phyloP scores from a whole-genome alignment of 2,888 invertebrate species.

The Idaea straminata region DNA sequence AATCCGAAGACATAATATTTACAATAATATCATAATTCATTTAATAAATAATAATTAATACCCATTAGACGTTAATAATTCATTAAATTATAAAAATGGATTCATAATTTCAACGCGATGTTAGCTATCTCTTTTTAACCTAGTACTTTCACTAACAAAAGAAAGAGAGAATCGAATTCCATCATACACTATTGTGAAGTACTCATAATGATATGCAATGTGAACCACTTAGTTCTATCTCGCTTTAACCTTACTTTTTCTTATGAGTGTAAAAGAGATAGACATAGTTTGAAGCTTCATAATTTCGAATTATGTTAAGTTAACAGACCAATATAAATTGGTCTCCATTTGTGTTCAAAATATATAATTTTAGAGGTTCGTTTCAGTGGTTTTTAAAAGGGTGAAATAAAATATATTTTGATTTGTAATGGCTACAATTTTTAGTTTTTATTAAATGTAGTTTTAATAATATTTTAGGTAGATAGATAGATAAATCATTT shows the following conservation, averaged over 20 bases:
- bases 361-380: conserved; percentile 16
- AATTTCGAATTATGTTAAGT: conserved; percentile 31
- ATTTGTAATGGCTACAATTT: no score
- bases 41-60: conserved; percentile 17
- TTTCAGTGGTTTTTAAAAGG: conserved; percentile 6
- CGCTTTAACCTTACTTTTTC: conserved; percentile 14
- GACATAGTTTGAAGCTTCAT: conserved; percentile 22
- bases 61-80: conserved; percentile 34
- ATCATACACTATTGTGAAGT: conserved; percentile 22
- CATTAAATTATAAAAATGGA: conserved; percentile 68
- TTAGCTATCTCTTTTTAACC: conserved; percentile 1
- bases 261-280: conserved; percentile 21
- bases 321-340: conserved; percentile 27
- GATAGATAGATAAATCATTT: no score
- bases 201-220: conserved; percentile 44
- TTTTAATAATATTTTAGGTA: no score
- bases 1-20: not conserved
- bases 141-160: not conserved
- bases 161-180: conserved; percentile 28
- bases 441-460: no score
- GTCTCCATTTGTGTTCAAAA: conserved; percentile 25
- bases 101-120: conserved; percentile 31
- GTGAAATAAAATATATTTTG: not conserved
- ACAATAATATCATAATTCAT: conserved; percentile 2
- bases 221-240: conserved; percentile 33